Evolutionary conservation across 2,113 vertebrate species (phyloP), one percentile per base, ranked within the genome.

Genomic region (Tenrec ecaudatus): DNA sequence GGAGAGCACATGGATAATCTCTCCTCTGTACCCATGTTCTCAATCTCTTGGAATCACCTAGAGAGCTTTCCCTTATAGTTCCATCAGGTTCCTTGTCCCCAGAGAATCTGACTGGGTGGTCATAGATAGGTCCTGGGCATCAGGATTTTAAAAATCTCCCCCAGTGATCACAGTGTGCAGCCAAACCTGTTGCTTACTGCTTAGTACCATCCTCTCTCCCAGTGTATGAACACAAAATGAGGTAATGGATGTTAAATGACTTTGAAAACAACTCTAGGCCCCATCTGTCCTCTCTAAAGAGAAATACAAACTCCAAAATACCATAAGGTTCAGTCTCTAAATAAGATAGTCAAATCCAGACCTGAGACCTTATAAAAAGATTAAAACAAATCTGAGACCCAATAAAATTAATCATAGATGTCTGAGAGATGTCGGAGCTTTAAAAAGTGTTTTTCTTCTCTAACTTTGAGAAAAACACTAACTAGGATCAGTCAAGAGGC

Each of bases 321-420:
- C 79, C 8, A 23, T 8, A 0, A 0, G 0, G 29, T 68, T 71
- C 83, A 92, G 83, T 87, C 68, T 73, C 76, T 6, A 75, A 75
- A 64, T 84, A 60, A 88, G 86, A 84, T 57, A 85, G 66, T 66
- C 43, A 83, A 62, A 71, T 68, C 68, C 31, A 43, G 81, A 75
- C 40, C 53, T 47, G 66, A 75, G 29, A 58, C 47, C 33, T 92
- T 57, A 40, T 5, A n/a, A 73, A 5, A 60, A 85, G 87, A 78
- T 23, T 62, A 40, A 92, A 77, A 86, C 83, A 81, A 90, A 93
- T 81, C 71, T 79, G 80, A 76, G 68, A 58, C 76, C 75, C 60
- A 85, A 90, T 79, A 89, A 73, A 92, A 92, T 14, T 38, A 81
- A 0, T n/a, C 80, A 66, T 73, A 95, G 89, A 89, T 92, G 58